A percentile compares a stretch with the other conserved stretches of the same genome.
phyloP scores from a whole-genome alignment of 37 sponge, comb jelly and placozoan genomes.

The Mnemiopsis leidyi region DNA sequence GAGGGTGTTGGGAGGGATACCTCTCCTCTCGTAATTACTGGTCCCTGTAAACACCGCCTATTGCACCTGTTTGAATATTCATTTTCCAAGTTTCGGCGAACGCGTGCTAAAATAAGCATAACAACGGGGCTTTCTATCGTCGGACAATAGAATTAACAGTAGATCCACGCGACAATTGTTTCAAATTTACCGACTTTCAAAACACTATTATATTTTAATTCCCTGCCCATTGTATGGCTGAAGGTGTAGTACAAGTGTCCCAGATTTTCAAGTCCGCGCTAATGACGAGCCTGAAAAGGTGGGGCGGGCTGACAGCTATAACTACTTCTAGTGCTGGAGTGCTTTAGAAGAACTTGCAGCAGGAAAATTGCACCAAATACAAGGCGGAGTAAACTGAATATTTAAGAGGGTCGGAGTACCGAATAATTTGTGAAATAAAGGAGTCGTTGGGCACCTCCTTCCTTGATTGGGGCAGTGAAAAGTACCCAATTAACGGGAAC shows the following conservation, averaged over 20 bases:
- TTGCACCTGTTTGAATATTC: background rate
- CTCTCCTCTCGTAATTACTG: background rate
- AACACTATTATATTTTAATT: background rate
- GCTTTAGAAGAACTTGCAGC: background rate
- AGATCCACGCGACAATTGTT: slow-evolving; percentile 25
- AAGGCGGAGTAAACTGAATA: background rate
- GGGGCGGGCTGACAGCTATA: background rate
- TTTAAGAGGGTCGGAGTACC: background rate
- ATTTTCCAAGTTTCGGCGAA: background rate
- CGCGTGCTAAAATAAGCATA: background rate
- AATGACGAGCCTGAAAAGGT: background rate
- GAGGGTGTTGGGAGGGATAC: background rate
- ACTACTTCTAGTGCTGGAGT: background rate
- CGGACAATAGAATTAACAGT: background rate
- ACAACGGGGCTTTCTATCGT: background rate
- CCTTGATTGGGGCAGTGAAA: background rate
- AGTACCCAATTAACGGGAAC: background rate
- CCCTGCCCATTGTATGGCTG: background rate
- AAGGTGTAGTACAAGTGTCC: background rate
- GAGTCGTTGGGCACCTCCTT: background rate
- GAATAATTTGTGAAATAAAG: background rate
- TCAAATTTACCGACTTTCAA: background rate
- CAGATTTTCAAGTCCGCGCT: background rate
- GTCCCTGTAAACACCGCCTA: background rate
- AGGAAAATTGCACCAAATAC: background rate